A percentile compares a stretch with the other conserved stretches of the same genome.
Evolutionary conservation across 2,888 invertebrate species (phyloP).

Genomic region (Parnassius apollo): DNA sequence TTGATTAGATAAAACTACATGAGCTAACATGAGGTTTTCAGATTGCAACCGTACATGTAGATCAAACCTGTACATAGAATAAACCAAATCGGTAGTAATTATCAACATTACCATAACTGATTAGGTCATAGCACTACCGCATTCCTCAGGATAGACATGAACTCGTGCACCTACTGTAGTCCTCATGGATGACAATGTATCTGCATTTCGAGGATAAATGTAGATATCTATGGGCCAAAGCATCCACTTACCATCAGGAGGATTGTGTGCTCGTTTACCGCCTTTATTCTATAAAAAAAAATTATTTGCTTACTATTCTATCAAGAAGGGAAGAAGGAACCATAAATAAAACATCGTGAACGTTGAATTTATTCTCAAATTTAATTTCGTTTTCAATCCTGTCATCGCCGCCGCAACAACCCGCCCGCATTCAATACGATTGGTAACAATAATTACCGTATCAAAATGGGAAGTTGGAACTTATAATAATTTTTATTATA

Average conservation of each 20-base stretch:
- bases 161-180: no score
- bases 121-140: no score
- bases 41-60: slow-evolving; percentile 13
- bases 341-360: slow-evolving; percentile 42
- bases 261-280: no score
- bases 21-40: neutral
- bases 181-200: no score
- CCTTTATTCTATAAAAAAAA: no score
- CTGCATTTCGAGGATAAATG: no score
- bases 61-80: slow-evolving; percentile 19
- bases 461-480: slow-evolving; percentile 75
- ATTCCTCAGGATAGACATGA: no score
- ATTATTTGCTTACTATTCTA: slow-evolving; percentile 8
- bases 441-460: slow-evolving; percentile 79
- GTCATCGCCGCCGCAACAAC: slow-evolving; percentile 63
- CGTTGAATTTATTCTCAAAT: slow-evolving; percentile 38
- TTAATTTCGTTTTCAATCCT: slow-evolving; percentile 38
- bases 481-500: slow-evolving; percentile 67
- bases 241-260: no score
- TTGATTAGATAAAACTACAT: slow-evolving; percentile 14
- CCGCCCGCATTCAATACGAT: slow-evolving; percentile 69
- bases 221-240: no score
- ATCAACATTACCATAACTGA: no score
- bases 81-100: no score
- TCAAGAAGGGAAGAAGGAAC: neutral